Evolutionary conservation across 2,888 invertebrate species (phyloP), one percentile per base, ranked within the genome.

Genomic region (Anarsia innoxiella): DNA sequence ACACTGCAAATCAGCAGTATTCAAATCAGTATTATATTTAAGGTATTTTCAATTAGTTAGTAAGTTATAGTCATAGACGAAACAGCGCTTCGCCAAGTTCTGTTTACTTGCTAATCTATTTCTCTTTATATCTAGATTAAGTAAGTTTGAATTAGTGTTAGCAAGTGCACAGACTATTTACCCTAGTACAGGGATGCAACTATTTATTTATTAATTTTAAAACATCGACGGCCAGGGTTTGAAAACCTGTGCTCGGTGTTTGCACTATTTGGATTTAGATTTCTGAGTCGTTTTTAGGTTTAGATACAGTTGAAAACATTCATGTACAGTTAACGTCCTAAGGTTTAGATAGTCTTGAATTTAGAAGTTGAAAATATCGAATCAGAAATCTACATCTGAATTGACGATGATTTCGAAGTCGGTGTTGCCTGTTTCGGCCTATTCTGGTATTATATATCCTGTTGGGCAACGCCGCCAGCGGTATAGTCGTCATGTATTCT

Each of bases 11-110:
- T 51, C 48, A 57, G 48, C 70, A 74, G 77, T 70, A 70, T 67
- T 66, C 56, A 42, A 42, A 31, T 47, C 53, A 63, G 63, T 76
- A 77, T 75, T 73, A 50, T 57, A 44, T 25, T 27, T 50, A 50
- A 52, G 55, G 50, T 40, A 36, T 56, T 57, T 53, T 56, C 41
- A 44, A 45, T 51, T 65, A 59, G 50, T 48, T 43, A 33, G 33
- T 63, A 56, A 56, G 51, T 45, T 48, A 46, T 48, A 39, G 57
- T 58, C 49, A 44, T 62, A 53, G 59, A 51, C 45, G 46, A 59
- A 56, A 60, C 55, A 51, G 57, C 40, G 63, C 68, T 70, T 69
- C 37, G 51, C 58, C 42, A 45, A 41, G 40, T 45, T 48, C 48
- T 60, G 57, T 64, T 52, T 55, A 58, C 63, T 65, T 53, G 56